Base-by-base conservation (phyloP, 1,140 invertebrate genomes). In the Odontomachus brunneus region DNA sequence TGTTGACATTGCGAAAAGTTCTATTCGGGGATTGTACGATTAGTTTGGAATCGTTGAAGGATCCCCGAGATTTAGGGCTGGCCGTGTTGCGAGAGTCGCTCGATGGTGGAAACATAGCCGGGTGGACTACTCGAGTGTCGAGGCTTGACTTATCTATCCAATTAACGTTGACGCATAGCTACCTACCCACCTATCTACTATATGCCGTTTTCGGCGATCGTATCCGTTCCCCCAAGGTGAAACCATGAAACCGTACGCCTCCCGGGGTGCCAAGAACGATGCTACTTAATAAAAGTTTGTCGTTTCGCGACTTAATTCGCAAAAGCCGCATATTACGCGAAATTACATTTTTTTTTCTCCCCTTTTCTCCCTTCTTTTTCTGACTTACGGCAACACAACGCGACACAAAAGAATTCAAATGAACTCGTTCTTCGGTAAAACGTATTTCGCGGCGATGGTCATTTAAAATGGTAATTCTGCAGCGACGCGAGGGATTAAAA, bases 91-190 rank as follows among this genome's bases (percentile, higher is more conserved):
- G 44, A 63, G 26, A 63, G n/a, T 4, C n/a, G 15, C 15, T 53
- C 51, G 3, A n/a, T n/a, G n/a, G 4, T 17, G 19, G 29, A 33
- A 33, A 5, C 29, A 14, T 12, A 48, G 33, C 38, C 33, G 9
- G 0, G 33, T n/a, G 38, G 44, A 51, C 60, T 74, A n/a, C 71
- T 82, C 81, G 81, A 75, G 33, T 75, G 59, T 75, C 81, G 14
- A 33, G 51, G 49, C 66, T 84, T 72, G 76, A 82, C 67, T 82
- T 82, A 82, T 59, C 24, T 82, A 73, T 82, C 60, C 67, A 84
- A 74, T 84, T 84, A 84, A 84, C 19, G 51, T 65, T 60, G 67
- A 59, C 49, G 76, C 57, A 60, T 51, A 57, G 38, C 67, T 73
- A 82, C 69, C 75, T 62, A 67, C 33, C 29, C 5, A 33, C 29